Evolutionary conservation across 1,140 invertebrate species (phyloP).

Genomic region (Pseudomyrmex flavicornis): DNA sequence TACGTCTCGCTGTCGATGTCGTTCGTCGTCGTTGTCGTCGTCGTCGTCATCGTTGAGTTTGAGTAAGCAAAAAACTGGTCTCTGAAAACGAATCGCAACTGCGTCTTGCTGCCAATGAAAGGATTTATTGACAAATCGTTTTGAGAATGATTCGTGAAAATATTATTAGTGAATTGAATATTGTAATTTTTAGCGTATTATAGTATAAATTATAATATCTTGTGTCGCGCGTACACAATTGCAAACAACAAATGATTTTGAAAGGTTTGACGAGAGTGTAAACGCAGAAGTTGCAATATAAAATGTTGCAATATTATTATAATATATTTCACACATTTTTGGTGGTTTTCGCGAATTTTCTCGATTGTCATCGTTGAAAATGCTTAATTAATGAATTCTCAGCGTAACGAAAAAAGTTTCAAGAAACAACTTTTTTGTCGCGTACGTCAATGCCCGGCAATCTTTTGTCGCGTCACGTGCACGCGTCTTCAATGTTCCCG

Average conservation of each 20-base stretch:
- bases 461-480: slow-evolving; percentile 19
- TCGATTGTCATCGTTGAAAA: slow-evolving; percentile 1
- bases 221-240: not conserved
- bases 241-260: not conserved
- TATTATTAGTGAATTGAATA: not conserved
- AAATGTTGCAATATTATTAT: not conserved
- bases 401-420: not conserved
- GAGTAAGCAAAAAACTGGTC: slow-evolving; percentile 6
- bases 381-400: slow-evolving; percentile 11
- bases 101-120: slow-evolving; percentile 25
- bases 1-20: slow-evolving; percentile 56
- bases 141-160: not conserved
- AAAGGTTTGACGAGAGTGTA: not conserved
- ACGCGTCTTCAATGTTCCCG: slow-evolving; percentile 12
- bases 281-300: not conserved
- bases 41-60: not conserved
- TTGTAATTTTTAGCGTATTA: too few species aligned
- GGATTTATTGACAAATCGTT: slow-evolving; percentile 20
- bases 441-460: slow-evolving; percentile 15
- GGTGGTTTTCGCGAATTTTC: too few species aligned
- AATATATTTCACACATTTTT: not conserved
- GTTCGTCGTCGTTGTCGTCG: slow-evolving; percentile 19
- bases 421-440: slow-evolving; percentile 1
- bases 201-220: not conserved
- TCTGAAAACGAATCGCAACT: slow-evolving; percentile 11